These are phyloP conservation scores for Orientallactaga bullata DNA, from an alignment of 2,113 vertebrate genomes.

Conservation along the genomic window DNA sequence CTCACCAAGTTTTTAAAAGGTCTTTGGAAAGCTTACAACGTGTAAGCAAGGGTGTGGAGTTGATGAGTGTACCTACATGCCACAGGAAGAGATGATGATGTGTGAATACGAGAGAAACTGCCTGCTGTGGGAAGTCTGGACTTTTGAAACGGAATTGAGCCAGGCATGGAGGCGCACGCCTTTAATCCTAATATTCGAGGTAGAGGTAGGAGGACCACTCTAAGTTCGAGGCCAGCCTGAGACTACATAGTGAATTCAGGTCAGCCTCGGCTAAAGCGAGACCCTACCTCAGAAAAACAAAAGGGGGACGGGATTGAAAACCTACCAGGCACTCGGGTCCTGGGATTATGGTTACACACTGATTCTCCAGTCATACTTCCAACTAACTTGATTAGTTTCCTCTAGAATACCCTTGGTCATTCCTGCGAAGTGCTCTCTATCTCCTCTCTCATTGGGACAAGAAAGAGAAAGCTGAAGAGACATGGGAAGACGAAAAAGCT, in stretches of 20 bases:
- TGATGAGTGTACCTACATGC: background rate
- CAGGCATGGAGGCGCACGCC: too few relatives aligned
- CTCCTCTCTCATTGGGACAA: background rate
- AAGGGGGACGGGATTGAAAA: too few relatives aligned
- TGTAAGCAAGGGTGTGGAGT: background rate
- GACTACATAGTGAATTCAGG: too few relatives aligned
- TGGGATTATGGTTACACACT: background rate
- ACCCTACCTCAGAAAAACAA: too few relatives aligned
- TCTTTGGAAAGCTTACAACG: background rate
- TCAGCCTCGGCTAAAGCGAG: too few relatives aligned
- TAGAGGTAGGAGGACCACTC: too few relatives aligned
- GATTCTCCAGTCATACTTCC: background rate
- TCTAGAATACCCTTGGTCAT: background rate
- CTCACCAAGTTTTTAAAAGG: background rate
- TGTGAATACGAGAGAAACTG: background rate
- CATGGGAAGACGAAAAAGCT: background rate
- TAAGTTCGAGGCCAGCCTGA: too few relatives aligned
- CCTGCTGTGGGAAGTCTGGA: background rate
- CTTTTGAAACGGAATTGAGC: background rate
- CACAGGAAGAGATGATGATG: background rate
- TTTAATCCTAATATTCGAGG: too few relatives aligned
- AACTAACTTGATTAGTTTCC: background rate
- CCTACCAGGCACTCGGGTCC: background rate
- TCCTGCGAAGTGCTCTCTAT: background rate
- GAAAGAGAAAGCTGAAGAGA: background rate